phyloP scores from a whole-genome alignment of 2,797 vertebrate genomes.

The Leptodactylus fallax region DNA sequence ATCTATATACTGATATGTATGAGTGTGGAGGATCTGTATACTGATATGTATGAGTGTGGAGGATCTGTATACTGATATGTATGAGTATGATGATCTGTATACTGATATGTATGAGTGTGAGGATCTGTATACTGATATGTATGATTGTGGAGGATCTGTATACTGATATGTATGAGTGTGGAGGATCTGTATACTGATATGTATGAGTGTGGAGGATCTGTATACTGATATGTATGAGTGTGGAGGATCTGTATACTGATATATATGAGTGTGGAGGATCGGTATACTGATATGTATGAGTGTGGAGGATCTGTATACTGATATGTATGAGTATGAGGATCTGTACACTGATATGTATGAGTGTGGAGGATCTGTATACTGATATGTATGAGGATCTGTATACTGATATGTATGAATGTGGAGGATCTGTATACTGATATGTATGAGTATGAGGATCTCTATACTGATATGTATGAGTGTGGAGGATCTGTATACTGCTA shows the following conservation, averaged over 20 bases:
- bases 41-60: no score
- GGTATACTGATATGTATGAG: neutral
- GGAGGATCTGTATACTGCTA: neutral
- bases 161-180: no score
- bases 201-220: neutral
- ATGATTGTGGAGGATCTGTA: no score
- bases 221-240: neutral
- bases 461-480: neutral
- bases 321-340: neutral
- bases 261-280: neutral
- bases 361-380: no score
- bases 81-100: neutral
- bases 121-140: neutral
- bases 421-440: neutral
- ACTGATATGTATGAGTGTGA: neutral
- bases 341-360: neutral
- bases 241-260: neutral
- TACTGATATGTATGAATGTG: neutral
- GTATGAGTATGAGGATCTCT: neutral
- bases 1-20: neutral
- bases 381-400: no score
- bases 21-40: neutral
- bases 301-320: no score
- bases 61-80: neutral
- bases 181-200: no score